Evolutionary conservation across 2,113 vertebrate species (phyloP).

Genomic region (Alosa alosa): DNA sequence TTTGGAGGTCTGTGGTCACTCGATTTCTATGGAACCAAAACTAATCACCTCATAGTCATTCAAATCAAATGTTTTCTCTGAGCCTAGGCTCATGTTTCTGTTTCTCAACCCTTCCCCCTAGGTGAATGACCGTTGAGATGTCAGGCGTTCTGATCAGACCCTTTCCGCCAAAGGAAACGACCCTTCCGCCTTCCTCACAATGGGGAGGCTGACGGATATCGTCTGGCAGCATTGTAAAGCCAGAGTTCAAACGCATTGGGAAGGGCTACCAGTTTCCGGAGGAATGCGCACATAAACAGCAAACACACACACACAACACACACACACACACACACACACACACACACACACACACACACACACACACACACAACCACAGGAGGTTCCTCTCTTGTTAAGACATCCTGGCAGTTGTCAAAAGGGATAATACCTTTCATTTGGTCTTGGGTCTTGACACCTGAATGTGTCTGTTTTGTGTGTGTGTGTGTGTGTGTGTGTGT

Average conservation of each 20-base stretch:
- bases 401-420: neutral
- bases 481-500: neutral
- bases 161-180: neutral
- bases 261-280: slow-evolving; percentile 10
- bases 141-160: neutral
- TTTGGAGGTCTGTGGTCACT: too few species aligned
- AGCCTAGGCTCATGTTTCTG: too few species aligned
- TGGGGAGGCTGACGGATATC: neutral
- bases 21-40: too few species aligned
- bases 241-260: slow-evolving; percentile 7
- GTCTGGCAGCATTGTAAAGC: slow-evolving; percentile 1
- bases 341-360: neutral
- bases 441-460: neutral
- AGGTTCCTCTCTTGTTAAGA: neutral
- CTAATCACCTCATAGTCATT: too few species aligned
- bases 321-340: slow-evolving; percentile 6
- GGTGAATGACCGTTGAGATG: neutral
- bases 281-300: slow-evolving; percentile 11
- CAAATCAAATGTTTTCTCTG: too few species aligned
- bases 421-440: neutral
- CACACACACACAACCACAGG: neutral
- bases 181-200: neutral
- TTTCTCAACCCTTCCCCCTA: too few species aligned
- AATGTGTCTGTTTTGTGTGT: neutral
- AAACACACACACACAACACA: neutral